Percentiles rank a stretch among this genome's conserved stretches.
Evolutionary conservation across 53 echinoderm and acorn worm species (phyloP).

Genomic region (Apostichopus leukothele): DNA sequence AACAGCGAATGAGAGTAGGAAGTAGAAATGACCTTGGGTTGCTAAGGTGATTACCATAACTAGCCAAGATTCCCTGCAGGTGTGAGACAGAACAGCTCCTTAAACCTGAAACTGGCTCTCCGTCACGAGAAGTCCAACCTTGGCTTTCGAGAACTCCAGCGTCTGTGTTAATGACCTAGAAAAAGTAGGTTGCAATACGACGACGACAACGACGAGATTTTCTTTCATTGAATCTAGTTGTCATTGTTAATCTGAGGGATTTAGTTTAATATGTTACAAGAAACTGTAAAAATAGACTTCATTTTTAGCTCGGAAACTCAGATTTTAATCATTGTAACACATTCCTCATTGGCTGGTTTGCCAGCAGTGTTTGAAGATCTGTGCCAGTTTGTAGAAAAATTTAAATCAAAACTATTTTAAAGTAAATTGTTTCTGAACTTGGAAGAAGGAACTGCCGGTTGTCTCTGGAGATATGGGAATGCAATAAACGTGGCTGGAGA

Average conservation of each 20-base stretch:
- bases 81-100: constrained; percentile 10
- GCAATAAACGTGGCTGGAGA: neutral
- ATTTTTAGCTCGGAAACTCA: neutral
- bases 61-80: constrained; percentile 33
- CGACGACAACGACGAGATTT: neutral
- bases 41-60: constrained; percentile 33
- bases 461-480: neutral
- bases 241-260: neutral
- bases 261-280: neutral
- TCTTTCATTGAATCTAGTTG: constrained; percentile 4
- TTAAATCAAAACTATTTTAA: neutral
- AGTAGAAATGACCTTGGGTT: constrained; percentile 23
- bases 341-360: neutral
- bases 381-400: neutral
- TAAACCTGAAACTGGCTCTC: neutral
- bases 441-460: neutral
- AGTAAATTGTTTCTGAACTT: neutral
- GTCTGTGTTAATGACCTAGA: constrained; percentile 15
- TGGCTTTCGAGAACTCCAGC: neutral
- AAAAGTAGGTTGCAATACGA: constrained; percentile 7
- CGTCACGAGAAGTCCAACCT: neutral
- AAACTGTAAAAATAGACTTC: neutral
- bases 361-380: neutral
- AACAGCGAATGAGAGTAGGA: neutral
- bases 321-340: neutral